Percentiles rank a stretch among this genome's conserved stretches.
Conservation (phyloP, 2,113 vertebrate genomes). For the Casuarius casuarius region DNA sequence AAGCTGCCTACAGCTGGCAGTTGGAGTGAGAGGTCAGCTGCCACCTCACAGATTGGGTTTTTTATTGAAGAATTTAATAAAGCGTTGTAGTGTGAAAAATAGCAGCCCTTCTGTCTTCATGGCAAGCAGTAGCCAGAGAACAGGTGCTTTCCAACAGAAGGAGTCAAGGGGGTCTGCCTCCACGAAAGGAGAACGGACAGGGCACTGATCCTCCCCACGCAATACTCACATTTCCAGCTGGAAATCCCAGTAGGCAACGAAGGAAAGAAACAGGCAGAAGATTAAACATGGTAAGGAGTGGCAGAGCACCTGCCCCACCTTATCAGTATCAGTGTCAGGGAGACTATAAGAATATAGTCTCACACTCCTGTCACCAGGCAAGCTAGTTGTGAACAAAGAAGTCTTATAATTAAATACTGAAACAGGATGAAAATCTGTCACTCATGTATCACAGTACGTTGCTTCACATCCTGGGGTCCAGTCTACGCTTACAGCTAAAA, state of each 20-base stretch:
- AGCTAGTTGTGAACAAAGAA: not conserved
- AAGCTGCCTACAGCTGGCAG: not conserved
- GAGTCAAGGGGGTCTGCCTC: not conserved
- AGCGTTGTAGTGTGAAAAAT: not conserved
- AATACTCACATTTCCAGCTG: not conserved
- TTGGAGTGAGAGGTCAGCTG: not conserved
- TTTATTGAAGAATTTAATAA: not conserved
- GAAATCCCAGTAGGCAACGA: not conserved
- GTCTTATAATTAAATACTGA: not conserved
- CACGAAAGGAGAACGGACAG: not conserved
- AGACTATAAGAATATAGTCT: not conserved
- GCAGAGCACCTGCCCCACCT: not conserved
- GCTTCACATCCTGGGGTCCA: not conserved
- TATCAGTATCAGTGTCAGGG: not conserved
- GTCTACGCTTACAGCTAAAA: not conserved
- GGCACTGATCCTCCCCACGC: fast-evolving
- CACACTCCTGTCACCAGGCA: not conserved
- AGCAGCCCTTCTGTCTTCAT: not conserved
- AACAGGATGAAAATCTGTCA: not conserved
- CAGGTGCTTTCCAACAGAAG: fast-evolving
- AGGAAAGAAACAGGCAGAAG: not conserved
- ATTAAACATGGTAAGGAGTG: not conserved
- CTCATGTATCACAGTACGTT: fast-evolving
- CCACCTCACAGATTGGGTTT: not conserved
- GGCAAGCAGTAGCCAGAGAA: not conserved